phyloP scores from a whole-genome alignment of 2,797 vertebrate species.

The Poeciliopsis turneri region DNA sequence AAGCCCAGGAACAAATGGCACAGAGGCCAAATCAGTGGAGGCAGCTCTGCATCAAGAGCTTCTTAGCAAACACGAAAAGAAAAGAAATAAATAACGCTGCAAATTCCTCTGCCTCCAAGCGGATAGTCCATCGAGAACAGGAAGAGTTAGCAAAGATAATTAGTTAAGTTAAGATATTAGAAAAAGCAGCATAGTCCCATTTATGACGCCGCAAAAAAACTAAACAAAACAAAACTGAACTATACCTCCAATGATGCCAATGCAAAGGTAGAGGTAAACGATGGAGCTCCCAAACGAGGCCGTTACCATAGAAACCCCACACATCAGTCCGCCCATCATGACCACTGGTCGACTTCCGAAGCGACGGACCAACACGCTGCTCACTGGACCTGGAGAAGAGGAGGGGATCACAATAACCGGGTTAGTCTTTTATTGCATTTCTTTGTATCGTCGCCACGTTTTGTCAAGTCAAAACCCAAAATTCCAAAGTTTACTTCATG shows the following conservation, averaged over 20 bases:
- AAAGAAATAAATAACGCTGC: not conserved
- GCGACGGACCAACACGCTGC: conserved; percentile 83
- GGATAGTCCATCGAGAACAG: conserved; percentile 8
- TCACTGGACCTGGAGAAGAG: conserved; percentile 78
- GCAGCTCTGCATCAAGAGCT: conserved; percentile 32
- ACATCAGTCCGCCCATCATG: conserved; percentile 83
- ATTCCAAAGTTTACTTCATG: not conserved
- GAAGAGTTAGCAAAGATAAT: conserved; percentile 2
- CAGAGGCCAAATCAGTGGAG: conserved; percentile 14
- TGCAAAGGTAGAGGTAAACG: conserved; percentile 83
- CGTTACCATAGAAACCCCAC: conserved; percentile 80
- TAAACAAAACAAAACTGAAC: not conserved
- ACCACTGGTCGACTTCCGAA: conserved; percentile 85
- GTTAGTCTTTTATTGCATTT: not conserved
- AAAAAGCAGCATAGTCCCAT: not conserved
- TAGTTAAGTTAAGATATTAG: no score
- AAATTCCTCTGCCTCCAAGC: conserved; percentile 15
- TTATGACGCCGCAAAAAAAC: not conserved
- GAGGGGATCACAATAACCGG: not conserved
- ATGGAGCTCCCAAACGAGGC: conserved; percentile 85
- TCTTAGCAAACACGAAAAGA: conserved; percentile 38
- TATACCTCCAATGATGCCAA: conserved; percentile 86
- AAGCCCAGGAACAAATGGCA: conserved; percentile 35
- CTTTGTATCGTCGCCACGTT: not conserved
- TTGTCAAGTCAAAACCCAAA: not conserved